Conservation (phyloP, 2,888 invertebrate genomes). For the Mimumesa dahlbomi region DNA sequence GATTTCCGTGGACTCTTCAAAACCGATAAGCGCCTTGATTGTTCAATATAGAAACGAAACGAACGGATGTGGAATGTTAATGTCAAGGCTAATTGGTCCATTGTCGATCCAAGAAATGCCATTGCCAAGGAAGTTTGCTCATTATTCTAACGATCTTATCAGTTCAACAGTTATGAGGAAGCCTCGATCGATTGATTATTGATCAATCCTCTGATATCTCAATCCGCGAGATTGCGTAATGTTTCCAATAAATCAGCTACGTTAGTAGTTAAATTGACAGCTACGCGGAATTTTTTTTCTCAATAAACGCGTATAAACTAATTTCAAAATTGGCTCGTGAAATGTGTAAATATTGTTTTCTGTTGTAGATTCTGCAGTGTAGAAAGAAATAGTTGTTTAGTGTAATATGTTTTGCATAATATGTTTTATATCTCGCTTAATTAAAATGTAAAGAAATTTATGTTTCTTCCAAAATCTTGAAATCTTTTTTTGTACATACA, state of each 20-base stretch:
- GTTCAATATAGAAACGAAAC: conserved; percentile 21
- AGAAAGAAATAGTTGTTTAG: neutral
- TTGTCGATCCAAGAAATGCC: conserved; percentile 61
- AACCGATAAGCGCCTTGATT: no score
- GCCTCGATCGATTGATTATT: conserved; percentile 31
- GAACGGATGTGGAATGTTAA: conserved; percentile 47
- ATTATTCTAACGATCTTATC: conserved; percentile 51
- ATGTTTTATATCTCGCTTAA: no score
- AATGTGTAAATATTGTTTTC: neutral
- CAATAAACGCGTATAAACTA: neutral
- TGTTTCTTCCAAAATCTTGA: no score
- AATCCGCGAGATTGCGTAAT: conserved; percentile 23
- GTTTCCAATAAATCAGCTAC: neutral
- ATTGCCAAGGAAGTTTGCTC: conserved; percentile 55
- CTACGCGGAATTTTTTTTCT: neutral
- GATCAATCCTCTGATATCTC: conserved; percentile 26
- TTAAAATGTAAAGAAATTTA: no score
- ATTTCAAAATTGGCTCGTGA: no score
- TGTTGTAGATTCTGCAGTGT: neutral
- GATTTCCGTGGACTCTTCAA: no score
- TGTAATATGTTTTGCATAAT: no score
- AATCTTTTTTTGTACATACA: no score
- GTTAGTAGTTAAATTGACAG: no score
- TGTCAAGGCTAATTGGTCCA: conserved; percentile 59
- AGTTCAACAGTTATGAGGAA: conserved; percentile 49